Evolutionary conservation across 2,888 invertebrate species (phyloP), one percentile per base, ranked within the genome.

Genomic region (Magallana nippona): DNA sequence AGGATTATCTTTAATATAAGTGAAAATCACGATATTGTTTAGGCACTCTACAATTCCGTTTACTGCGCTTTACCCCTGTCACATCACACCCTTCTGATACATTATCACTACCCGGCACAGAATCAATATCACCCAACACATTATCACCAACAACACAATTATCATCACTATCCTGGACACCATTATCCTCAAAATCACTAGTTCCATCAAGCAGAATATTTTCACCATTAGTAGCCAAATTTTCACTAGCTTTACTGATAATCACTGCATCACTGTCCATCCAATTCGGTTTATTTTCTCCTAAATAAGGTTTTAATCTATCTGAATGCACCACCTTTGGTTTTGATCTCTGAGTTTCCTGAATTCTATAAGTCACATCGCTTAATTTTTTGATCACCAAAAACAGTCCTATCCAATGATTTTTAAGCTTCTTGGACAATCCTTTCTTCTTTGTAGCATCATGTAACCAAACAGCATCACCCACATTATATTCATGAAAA

Each of bases 381-480:
- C 78, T 84, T 3, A 86, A 44, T 27, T 55, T 81, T 8, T 81
- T 71, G 1, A 84, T 17, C 0, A 84, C 22, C 10, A 27, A 11
- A 57, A 60, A 57, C n/a, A 55, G 83, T 17, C 83, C 86, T 56
- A 78, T 58, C 86, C 82, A 81, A 15, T 71, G 84, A 55, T 82
- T 62, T 56, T 82, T 80, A 57, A 85, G 71, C 78, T 86, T 86
- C 10, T 78, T 57, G 15, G 60, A 78, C 22, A 83, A 63, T 15
- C 85, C 84, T 17, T 78, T 82, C 44, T 62, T 80, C 62, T 82
- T 78, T 17, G 58, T 32, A 0, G 82, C 80, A 32, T 80, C 57
- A 55, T 83, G 78, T 10, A 84, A 55, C 82, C 82, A 84, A n/a
- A 84, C 84, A 19, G 71, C 56, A 8, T 86, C 86, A n/a, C 86